phyloP scores from a whole-genome alignment of 2,888 invertebrate species.

The Argyresthia albistria region DNA sequence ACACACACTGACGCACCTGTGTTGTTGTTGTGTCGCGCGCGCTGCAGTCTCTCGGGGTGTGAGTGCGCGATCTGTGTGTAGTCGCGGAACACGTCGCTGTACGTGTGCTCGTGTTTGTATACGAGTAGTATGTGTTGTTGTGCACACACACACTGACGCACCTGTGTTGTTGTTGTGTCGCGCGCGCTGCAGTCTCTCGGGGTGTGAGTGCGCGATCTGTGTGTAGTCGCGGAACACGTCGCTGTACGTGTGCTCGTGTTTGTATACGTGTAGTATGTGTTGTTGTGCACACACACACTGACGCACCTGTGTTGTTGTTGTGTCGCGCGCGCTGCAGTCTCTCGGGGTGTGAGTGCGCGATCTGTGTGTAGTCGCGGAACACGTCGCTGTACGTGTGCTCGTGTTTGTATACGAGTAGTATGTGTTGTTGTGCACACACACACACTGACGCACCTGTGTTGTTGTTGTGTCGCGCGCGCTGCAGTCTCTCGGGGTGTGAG shows the following conservation, averaged over 20 bases:
- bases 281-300: too few species aligned
- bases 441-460: constrained; percentile 34
- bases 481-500: constrained; percentile 82
- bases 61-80: constrained; percentile 88
- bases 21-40: constrained; percentile 51
- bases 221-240: constrained; percentile 93
- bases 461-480: constrained; percentile 49
- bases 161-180: constrained; percentile 51
- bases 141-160: too few species aligned
- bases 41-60: constrained; percentile 79
- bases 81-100: constrained; percentile 91
- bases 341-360: constrained; percentile 86
- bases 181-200: constrained; percentile 76
- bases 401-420: too few species aligned
- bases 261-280: too few species aligned
- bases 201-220: constrained; percentile 85
- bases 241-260: constrained; percentile 90
- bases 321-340: constrained; percentile 64
- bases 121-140: too few species aligned
- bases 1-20: constrained; percentile 42
- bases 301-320: constrained; percentile 61
- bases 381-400: constrained; percentile 92
- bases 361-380: constrained; percentile 90
- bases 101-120: constrained; percentile 87
- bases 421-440: too few species aligned